Evolutionary conservation across 2,888 invertebrate species (phyloP), one percentile per base, ranked within the genome.

Genomic region (Tanaodytes sp.): DNA sequence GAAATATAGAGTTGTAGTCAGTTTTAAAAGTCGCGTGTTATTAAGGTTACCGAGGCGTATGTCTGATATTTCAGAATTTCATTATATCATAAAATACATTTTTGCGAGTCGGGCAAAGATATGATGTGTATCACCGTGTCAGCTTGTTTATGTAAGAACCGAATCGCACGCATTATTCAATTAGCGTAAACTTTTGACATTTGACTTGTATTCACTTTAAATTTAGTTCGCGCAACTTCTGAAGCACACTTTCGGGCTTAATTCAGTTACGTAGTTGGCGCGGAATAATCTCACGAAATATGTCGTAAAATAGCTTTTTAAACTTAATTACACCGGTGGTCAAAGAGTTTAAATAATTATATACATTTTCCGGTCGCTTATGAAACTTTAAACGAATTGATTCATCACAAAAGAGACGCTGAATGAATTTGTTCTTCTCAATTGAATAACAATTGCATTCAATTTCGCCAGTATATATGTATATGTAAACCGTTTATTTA

Each of bases 211-310:
- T 58, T 58, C 59, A 52, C 46, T 68, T 63, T 52, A 58, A 58
- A 58, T 68, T 63, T 58, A 68, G 58, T 68, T 68, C 5, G 6
- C 33, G 8, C 5, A 62, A 62, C 58, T 68, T 68, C 58, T 48
- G 40, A 42, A 68, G 57, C 30, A 52, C 62, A 63, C 52, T 68
- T 68, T 54, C 19, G 2, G 43, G 48, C 48, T 48, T 58, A 58
- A 58, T 33, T 43, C 49, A 68, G 57, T 67, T 57, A 52, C 42
- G 57, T 40, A 58, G 58, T 52, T 68, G 46, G 45, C 19, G 55
- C 51, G 42, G 51, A 68, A 62, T 68, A 62, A 68, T 68, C 40
- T 52, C 52, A 36, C 52, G 49, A 68, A 68, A 68, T 61, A 68
- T 68, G 61, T 62, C 42, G 18, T 57, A 46, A 62, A 68, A 68